Base-by-base conservation (phyloP, 1,140 invertebrate species). In the Temnothorax longispinosus region DNA sequence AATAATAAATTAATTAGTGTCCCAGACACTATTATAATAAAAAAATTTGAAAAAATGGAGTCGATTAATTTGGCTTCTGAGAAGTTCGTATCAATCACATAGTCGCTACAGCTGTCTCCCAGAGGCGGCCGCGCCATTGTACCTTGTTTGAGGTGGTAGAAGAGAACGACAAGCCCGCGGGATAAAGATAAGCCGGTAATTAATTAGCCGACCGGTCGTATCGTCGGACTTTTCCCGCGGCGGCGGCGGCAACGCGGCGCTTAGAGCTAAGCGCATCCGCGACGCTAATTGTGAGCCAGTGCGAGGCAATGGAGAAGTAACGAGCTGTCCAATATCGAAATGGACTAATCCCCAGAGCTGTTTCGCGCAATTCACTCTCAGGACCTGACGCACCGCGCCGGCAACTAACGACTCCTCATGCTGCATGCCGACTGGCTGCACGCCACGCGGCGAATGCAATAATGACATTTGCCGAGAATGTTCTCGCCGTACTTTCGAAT, bases 271-370 rank as follows among this genome's bases (percentile, higher is more conserved):
- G 38, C 21, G 65, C 75, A 88, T 64, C 75, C 54, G 38, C 41
- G 18, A 35, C 21, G 67, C 71, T 90, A 90, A 90, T 90, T 86
- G 87, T 62, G 47, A 75, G 47, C n/a, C 88, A 27, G 41, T 72
- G 47, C 69, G 75, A 60, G 44, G 75, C 75, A 81, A 88, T 52
- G 60, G 77, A 82, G 67, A 27, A 89, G 62, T 64, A 89, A 89
- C 76, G 69, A 89, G 75, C 84, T 89, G 87, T 87, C 87, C 60
- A 88, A 88, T 89, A 86, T 89, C 82, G 82, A 82, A 90, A 89
- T 87, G 71, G 50, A 87, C 75, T 87, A 87, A 90, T 90, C 72
- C 56, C 35, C 56, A 58, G 56, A 64, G 67, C 41, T 38, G 84
- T 76, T 86, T 80, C 65, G 75, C 65, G 67, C 65, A 56, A 88